Evolutionary conservation across 2,113 vertebrate species (phyloP), one percentile per base, ranked within the genome.

Genomic region (Rhodinocichla rosea): DNA sequence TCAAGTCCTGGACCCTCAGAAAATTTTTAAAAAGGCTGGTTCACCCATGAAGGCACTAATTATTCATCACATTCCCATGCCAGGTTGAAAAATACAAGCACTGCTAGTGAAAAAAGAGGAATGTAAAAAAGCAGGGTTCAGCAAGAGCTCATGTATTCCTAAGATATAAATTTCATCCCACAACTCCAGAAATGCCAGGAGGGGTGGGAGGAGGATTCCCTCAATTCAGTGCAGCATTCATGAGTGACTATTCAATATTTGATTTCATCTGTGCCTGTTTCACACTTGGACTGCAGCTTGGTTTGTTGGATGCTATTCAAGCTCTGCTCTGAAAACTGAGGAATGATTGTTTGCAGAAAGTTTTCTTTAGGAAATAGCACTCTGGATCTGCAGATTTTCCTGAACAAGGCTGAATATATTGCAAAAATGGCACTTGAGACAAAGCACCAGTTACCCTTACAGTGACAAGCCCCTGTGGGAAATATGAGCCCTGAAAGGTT

Each of bases 401-500:
- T 69, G n/a, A 81, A 37, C 30, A 50, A 37, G 14, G 53, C 2
- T 20, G 23, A 56, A 78, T 32, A 1, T 22, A n/a, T 67, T 88
- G 32, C 10, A 57, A 67, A 69, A 78, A 28, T 5, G 7, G 8
- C 7, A 23, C 62, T 71, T 14, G 26, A 74, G 56, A 50, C 6
- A 13, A 57, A 74, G 39, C 42, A 35, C 7, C 39, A 63, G 35
- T 55, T 49, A 49, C 7, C 18, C n/a, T 50, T 23, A 23, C 5
- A 37, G 9, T 19, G 26, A 59, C 33, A 28, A 52, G 27, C 8
- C 28, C 35, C 7, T 3, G 8, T 19, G 14, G 52, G 27, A 67
- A 42, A 11, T 35, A 8, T 6, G n/a, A 53, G 21, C 15, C 28
- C 32, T 6, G 4, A 19, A 2, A 17, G 1, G 1, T 49, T 50